These are phyloP conservation scores for Tanypteryx hageni DNA, from an alignment of 2,888 invertebrate species.

Conservation along the genomic window DNA sequence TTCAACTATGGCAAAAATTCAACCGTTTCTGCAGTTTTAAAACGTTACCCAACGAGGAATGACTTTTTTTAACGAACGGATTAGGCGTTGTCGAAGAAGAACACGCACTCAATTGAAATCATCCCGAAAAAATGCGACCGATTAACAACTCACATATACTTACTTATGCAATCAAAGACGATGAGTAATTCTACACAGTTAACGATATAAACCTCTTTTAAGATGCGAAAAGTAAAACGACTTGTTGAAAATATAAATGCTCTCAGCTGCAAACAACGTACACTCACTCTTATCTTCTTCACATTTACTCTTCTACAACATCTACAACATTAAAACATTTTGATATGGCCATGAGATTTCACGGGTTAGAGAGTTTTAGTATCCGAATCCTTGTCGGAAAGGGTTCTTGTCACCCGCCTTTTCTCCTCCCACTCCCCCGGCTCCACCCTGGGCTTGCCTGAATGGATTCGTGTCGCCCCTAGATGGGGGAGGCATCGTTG, in stretches of 20 bases:
- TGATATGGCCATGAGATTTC: not conserved
- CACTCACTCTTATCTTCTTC: not conserved
- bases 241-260: conserved; percentile 30
- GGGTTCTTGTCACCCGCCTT: conserved; percentile 80
- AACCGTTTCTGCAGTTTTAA: conserved; percentile 30
- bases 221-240: not conserved
- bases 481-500: conserved; percentile 72
- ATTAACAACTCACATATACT: conserved; percentile 6
- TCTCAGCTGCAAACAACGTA: conserved; percentile 19
- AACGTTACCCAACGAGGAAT: not conserved
- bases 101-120: not conserved
- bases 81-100: not conserved
- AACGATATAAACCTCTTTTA: not conserved
- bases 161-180: not conserved
- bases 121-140: conserved; percentile 4
- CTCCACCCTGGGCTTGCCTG: not conserved
- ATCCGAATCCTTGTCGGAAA: conserved; percentile 85
- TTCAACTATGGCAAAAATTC: conserved; percentile 44
- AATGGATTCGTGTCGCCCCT: conserved; percentile 64
- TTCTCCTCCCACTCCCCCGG: conserved; percentile 72
- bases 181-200: not conserved
- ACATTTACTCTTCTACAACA: not conserved
- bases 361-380: conserved; percentile 55
- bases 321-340: not conserved
- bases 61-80: not conserved